A percentile compares a stretch with the other conserved stretches of the same genome.
Evolutionary conservation across 2,113 vertebrate genomes (phyloP).

Genomic region (Brienomyrus brachyistius): DNA sequence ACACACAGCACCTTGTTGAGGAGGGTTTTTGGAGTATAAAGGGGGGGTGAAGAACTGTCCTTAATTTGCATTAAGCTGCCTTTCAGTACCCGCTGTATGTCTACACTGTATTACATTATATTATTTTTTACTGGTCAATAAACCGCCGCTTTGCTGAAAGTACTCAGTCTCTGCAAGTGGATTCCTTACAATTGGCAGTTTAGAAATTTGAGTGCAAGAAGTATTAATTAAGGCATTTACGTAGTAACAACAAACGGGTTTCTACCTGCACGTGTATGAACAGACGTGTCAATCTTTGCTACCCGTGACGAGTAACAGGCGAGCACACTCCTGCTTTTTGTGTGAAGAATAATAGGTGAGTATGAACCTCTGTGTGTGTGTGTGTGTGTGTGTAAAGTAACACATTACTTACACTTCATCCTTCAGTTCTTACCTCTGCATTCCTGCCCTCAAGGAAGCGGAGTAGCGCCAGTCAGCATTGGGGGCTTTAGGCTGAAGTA

Average conservation of each 20-base stretch:
- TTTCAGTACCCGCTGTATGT: no score
- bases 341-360: not conserved
- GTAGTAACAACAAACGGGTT: not conserved
- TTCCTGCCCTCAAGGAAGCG: conserved; percentile 88
- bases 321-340: not conserved
- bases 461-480: conserved; percentile 98
- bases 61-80: no score
- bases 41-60: no score
- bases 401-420: not conserved
- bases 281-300: not conserved
- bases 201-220: not conserved
- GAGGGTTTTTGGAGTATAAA: no score
- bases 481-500: conserved; percentile 81
- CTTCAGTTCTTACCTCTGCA: conserved; percentile 83
- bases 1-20: no score
- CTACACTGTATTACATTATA: no score
- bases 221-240: not conserved
- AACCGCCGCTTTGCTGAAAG: no score
- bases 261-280: not conserved
- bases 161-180: no score
- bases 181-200: not conserved
- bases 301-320: not conserved
- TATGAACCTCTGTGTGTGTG: not conserved
- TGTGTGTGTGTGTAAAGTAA: not conserved
- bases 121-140: no score